Conservation (phyloP, 1,140 invertebrate species). For the Drosophila pseudoobscura region DNA sequence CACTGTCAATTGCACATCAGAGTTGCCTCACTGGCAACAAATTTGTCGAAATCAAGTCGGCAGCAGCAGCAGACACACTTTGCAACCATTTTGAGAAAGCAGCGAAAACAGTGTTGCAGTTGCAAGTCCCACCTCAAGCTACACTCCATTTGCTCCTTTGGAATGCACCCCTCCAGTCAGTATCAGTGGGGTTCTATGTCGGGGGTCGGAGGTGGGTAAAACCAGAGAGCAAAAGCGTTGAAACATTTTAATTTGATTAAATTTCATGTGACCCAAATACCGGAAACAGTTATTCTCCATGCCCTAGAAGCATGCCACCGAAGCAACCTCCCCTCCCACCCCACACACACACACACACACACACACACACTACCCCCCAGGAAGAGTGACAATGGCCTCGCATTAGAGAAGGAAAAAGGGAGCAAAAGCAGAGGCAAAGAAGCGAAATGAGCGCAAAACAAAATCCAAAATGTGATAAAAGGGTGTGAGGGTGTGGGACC, state of each 20-base stretch:
- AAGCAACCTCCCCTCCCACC: conserved; percentile 30
- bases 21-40: conserved; percentile 45
- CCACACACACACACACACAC: not conserved
- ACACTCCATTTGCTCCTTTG: conserved; percentile 55
- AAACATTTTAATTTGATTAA: conserved; percentile 82
- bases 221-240: conserved; percentile 32
- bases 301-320: conserved; percentile 62
- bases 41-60: conserved; percentile 61
- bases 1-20: conserved; percentile 69
- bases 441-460: conserved; percentile 46
- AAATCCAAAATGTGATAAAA: conserved; percentile 52
- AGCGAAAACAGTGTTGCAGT: conserved; percentile 20
- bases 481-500: not conserved
- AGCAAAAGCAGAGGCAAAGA: conserved; percentile 27
- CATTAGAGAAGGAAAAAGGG: conserved; percentile 50
- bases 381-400: conserved; percentile 60
- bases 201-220: conserved; percentile 10
- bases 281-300: conserved; percentile 79
- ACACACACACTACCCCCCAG: conserved; percentile 35
- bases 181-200: not conserved
- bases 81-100: conserved; percentile 15
- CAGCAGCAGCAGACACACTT: conserved; percentile 11
- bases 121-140: conserved; percentile 52
- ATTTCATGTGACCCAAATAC: conserved; percentile 82
- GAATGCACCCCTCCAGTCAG: conserved; percentile 13